Evolutionary conservation across 1,140 invertebrate genomes (phyloP), one percentile per base, ranked within the genome.

Genomic region (Drosophila willistoni): DNA sequence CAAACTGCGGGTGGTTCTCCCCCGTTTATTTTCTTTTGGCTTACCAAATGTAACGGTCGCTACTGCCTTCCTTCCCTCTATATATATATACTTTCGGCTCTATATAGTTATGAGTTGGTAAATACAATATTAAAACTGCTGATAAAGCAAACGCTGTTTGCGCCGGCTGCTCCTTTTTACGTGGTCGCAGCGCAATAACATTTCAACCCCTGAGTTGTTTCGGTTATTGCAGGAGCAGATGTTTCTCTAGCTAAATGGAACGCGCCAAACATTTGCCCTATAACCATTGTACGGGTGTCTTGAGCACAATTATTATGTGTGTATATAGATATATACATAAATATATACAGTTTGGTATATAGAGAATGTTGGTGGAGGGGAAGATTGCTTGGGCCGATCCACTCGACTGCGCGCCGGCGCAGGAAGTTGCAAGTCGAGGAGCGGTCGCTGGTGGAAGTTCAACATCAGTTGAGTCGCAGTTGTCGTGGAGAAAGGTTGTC

Each of bases 321-420:
- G 65, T 61, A 33, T 47, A 47, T 29, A 14, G 54, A 62, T 51
- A 64, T 12, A 51, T 12, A 51, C 1, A 33, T 61, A 6, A 33
- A 47, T 69, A 14, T 60, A 41, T 63, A 29, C n/a, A 64, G 56
- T 64, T 39, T 57, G 9, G 41, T 64, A 14, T 54, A 14, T 61
- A 68, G 10, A 63, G 42, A 44, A 33, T 19, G 66, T 77, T 67
- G 71, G 61, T 78, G 73, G 51, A 57, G 29, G 65, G 67, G 33
- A 44, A 65, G 36, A 54, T 64, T 66, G 71, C 71, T 73, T 51
- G 71, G 74, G 66, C 68, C 78, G 82, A 80, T 87, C 77, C 84
- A 87, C 70, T 80, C 83, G 84, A 87, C 84, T 87, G 83, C 80
- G 85, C 83, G 84, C 47, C 80, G 64, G 84, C 83, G 79, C 83